These are phyloP conservation scores for Coregonus ussuriensis DNA, from an alignment of 2,797 vertebrate species.

Conservation along the genomic window DNA sequence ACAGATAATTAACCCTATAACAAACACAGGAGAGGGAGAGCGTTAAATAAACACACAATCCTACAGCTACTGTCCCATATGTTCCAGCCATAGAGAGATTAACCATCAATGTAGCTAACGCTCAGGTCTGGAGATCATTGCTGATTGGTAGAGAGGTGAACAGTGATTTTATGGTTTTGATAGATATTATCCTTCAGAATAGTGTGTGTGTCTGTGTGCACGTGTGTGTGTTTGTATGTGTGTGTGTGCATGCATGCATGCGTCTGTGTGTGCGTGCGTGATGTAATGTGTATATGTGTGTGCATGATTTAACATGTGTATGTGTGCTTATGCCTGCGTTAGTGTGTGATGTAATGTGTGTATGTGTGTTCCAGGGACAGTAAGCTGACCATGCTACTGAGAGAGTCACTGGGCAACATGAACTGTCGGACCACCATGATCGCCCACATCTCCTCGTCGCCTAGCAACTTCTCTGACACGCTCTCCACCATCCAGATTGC, in stretches of 20 bases:
- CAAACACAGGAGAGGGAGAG: background rate
- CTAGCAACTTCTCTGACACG: slow-evolving; percentile 91
- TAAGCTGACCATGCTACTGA: slow-evolving; percentile 98
- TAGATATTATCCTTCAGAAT: background rate
- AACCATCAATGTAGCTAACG: background rate
- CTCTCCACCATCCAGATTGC: slow-evolving; percentile 98
- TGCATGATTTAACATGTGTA: background rate
- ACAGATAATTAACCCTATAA: background rate
- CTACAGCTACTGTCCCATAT: background rate
- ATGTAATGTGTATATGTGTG: background rate
- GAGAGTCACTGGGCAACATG: slow-evolving; percentile 97
- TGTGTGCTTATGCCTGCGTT: background rate
- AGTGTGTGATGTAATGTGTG: slow-evolving; percentile 6
- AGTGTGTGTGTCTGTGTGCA: background rate
- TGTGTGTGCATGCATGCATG: background rate
- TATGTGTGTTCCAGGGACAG: slow-evolving; percentile 86
- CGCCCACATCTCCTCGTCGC: slow-evolving; percentile 93
- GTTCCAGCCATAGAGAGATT: background rate
- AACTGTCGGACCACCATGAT: slow-evolving; percentile 99
- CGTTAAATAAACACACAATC: background rate
- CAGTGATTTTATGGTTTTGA: background rate
- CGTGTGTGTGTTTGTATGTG: background rate
- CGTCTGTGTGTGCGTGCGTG: background rate
- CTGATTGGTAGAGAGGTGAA: too few species aligned
- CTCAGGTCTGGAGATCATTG: background rate